These are phyloP conservation scores for Cirrhinus mrigala DNA, from an alignment of 2,797 vertebrate genomes.

Conservation along the genomic window DNA sequence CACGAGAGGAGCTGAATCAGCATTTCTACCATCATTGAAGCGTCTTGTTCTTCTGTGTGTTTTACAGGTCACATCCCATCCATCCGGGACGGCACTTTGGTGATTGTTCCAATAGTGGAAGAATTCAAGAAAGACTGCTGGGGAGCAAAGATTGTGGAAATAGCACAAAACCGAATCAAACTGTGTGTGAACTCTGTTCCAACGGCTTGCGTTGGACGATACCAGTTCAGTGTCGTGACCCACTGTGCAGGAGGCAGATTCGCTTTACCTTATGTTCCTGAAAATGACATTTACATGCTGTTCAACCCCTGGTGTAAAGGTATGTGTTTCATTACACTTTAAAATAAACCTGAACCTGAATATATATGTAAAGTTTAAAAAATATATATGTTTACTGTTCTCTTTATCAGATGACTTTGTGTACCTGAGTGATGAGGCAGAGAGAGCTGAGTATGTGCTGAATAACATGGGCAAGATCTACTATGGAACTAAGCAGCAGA, in stretches of 20 bases:
- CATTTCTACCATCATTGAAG: background rate
- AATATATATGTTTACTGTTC: too few species aligned
- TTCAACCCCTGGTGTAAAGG: conserved; percentile 48
- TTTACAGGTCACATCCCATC: conserved; percentile 72
- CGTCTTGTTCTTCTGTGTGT: conserved; percentile 55
- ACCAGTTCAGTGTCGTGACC: conserved; percentile 81
- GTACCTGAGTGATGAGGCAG: conserved; percentile 81
- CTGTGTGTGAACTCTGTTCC: conserved; percentile 80
- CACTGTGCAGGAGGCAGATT: conserved; percentile 68
- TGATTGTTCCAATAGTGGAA: conserved; percentile 78
- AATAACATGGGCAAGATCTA: conserved; percentile 86
- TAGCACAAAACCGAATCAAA: conserved; percentile 68
- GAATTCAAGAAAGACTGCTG: conserved; percentile 73
- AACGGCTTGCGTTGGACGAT: conserved; percentile 80
- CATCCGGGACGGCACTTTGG: conserved; percentile 80
- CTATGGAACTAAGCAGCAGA: conserved; percentile 87
- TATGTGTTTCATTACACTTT: background rate
- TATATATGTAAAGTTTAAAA: too few species aligned
- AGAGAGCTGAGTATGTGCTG: conserved; percentile 85
- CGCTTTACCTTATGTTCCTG: background rate
- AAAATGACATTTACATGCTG: conserved; percentile 37
- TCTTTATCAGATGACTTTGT: conserved; percentile 80
- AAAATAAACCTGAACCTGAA: too few species aligned
- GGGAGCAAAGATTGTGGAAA: conserved; percentile 78
- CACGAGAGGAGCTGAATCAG: too few species aligned